phyloP scores from a whole-genome alignment of 1,140 invertebrate genomes.

The Drosophila insularis region DNA sequence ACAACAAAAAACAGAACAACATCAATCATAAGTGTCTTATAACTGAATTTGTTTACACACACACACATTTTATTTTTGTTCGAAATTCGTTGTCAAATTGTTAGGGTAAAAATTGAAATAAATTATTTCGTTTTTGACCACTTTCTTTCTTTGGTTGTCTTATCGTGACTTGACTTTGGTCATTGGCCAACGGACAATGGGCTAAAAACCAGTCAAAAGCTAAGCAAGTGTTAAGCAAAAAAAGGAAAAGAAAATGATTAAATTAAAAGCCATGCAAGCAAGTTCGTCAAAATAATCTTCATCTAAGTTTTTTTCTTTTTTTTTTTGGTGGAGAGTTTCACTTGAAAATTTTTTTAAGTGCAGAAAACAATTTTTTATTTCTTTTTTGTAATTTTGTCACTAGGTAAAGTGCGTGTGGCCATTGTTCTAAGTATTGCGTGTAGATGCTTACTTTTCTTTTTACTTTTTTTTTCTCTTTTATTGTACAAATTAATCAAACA shows the following conservation, averaged over 20 bases:
- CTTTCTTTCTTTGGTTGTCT: background rate
- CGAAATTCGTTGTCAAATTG: no score
- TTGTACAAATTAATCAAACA: constrained; percentile 35
- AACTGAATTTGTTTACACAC: no score
- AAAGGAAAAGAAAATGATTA: background rate
- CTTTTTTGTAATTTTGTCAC: constrained; percentile 8
- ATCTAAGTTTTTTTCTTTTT: no score
- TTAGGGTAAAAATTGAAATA: no score
- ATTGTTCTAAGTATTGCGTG: constrained; percentile 46
- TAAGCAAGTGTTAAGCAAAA: background rate
- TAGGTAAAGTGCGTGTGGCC: constrained; percentile 42
- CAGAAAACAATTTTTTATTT: background rate
- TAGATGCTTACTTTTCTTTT: background rate
- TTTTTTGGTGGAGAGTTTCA: background rate
- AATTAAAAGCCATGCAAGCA: no score
- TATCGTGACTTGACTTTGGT: background rate
- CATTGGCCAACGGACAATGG: background rate
- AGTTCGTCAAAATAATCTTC: no score
- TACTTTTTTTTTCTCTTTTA: background rate
- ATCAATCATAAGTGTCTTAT: no score
- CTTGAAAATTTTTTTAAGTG: background rate
- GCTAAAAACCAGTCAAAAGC: background rate
- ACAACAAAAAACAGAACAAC: background rate
- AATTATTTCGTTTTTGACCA: no score
- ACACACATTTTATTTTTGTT: no score